These are phyloP conservation scores for Dorcus parallelipipedus DNA, from an alignment of 2,888 invertebrate genomes.

Conservation along the genomic window DNA sequence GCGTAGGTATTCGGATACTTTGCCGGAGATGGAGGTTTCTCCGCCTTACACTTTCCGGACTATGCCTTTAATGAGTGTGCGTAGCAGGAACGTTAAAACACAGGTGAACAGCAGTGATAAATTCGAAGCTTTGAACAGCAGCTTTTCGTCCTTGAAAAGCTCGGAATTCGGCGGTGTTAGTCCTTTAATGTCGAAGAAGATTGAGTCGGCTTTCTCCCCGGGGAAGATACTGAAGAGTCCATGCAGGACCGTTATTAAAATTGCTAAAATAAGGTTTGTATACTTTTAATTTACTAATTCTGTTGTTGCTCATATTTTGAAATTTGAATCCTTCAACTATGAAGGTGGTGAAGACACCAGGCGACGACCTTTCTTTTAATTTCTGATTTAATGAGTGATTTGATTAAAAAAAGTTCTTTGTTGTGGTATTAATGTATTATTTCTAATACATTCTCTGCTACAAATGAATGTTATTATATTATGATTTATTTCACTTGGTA, in stretches of 20 bases:
- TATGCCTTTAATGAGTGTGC: neutral
- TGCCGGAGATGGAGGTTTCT: constrained; percentile 2
- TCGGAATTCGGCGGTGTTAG: constrained; percentile 39
- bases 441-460: no score
- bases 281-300: no score
- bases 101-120: neutral
- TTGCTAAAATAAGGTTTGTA: constrained; percentile 45
- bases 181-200: constrained; percentile 20
- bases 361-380: no score
- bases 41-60: constrained; percentile 7
- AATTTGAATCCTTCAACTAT: no score
- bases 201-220: constrained; percentile 23
- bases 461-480: no score
- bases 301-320: no score
- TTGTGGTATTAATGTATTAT: no score
- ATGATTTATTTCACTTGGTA: no score
- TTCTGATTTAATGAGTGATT: no score
- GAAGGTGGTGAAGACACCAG: no score
- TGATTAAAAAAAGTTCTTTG: no score
- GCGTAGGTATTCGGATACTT: constrained; percentile 21
- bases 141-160: constrained; percentile 42
- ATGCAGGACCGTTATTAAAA: constrained; percentile 42
- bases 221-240: constrained; percentile 41
- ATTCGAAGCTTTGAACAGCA: constrained; percentile 29
- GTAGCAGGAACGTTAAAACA: neutral